Evolutionary conservation across 2,888 invertebrate genomes (phyloP).

Genomic region (Adela reaumurella): DNA sequence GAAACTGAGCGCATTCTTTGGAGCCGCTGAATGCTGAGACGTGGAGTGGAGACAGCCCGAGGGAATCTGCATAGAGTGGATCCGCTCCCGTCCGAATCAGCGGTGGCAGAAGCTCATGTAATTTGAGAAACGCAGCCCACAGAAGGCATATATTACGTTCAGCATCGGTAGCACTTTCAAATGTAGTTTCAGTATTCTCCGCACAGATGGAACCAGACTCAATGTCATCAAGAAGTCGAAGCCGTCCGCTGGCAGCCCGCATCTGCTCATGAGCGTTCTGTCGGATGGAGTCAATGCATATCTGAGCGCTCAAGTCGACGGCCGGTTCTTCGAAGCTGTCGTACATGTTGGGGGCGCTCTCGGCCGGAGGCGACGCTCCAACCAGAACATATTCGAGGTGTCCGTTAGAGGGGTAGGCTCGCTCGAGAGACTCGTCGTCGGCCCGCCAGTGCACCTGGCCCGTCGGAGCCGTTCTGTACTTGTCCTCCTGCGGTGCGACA

Average conservation of each 20-base stretch:
- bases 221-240: constrained; percentile 68
- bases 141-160: constrained; percentile 71
- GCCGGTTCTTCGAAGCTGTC: constrained; percentile 75
- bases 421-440: constrained; percentile 56
- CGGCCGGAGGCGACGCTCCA: constrained; percentile 75
- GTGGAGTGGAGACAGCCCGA: constrained; percentile 72
- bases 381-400: constrained; percentile 77
- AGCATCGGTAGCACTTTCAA: constrained; percentile 56
- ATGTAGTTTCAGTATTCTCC: constrained; percentile 50
- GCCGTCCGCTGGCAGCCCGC: constrained; percentile 64
- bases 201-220: constrained; percentile 63
- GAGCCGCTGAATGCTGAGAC: constrained; percentile 78
- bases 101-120: constrained; percentile 62
- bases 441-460: constrained; percentile 6
- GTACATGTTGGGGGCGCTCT: constrained; percentile 77
- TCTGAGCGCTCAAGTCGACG: constrained; percentile 66
- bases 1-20: constrained; percentile 63
- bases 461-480: constrained; percentile 23
- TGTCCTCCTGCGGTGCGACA: constrained; percentile 14
- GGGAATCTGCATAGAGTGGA: constrained; percentile 65
- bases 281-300: constrained; percentile 70
- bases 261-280: constrained; percentile 73
- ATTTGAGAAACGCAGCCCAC: constrained; percentile 71
- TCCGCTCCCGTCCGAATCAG: constrained; percentile 68
- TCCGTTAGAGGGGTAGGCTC: constrained; percentile 63